Percentiles rank a stretch among this genome's conserved stretches.
These are phyloP conservation scores for Spea bombifrons DNA, from an alignment of 2,113 vertebrate species.

Conservation along the genomic window DNA sequence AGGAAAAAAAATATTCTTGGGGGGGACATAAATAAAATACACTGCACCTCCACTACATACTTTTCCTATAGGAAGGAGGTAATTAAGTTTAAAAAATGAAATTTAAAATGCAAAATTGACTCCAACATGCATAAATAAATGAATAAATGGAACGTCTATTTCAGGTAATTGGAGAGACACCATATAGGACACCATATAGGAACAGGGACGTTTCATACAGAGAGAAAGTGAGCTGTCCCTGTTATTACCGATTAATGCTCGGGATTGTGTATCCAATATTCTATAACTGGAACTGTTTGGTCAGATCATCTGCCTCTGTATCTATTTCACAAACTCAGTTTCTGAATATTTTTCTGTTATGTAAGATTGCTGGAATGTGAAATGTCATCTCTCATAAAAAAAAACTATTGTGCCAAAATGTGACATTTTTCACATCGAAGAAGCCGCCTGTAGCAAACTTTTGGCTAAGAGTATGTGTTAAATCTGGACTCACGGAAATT, in stretches of 20 bases:
- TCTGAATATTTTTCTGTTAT: slow-evolving; percentile 36
- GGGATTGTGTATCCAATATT: not conserved
- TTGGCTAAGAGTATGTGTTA: slow-evolving; percentile 6
- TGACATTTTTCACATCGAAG: slow-evolving; percentile 23
- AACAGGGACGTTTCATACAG: too few relatives aligned
- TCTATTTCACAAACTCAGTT: not conserved
- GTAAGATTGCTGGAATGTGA: slow-evolving; percentile 18
- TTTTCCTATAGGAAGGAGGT: too few relatives aligned
- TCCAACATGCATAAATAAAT: too few relatives aligned
- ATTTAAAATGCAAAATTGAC: too few relatives aligned
- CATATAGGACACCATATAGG: too few relatives aligned
- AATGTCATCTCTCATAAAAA: slow-evolving; percentile 28
- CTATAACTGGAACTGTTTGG: slow-evolving; percentile 19
- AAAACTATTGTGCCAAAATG: slow-evolving; percentile 19
- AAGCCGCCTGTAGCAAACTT: slow-evolving; percentile 16
- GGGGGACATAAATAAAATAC: too few relatives aligned
- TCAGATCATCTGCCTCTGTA: slow-evolving; percentile 13
- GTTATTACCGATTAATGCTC: not conserved
- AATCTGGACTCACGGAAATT: slow-evolving; percentile 2
- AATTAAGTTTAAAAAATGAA: too few relatives aligned
- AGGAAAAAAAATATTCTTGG: too few relatives aligned
- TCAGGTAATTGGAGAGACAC: too few relatives aligned
- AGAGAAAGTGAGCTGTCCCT: too few relatives aligned
- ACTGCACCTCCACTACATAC: too few relatives aligned
- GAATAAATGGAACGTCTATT: too few relatives aligned